Evolutionary conservation across 2,797 vertebrate species (phyloP), one percentile per base, ranked within the genome.

Genomic region (Loris lydekkerianus): DNA sequence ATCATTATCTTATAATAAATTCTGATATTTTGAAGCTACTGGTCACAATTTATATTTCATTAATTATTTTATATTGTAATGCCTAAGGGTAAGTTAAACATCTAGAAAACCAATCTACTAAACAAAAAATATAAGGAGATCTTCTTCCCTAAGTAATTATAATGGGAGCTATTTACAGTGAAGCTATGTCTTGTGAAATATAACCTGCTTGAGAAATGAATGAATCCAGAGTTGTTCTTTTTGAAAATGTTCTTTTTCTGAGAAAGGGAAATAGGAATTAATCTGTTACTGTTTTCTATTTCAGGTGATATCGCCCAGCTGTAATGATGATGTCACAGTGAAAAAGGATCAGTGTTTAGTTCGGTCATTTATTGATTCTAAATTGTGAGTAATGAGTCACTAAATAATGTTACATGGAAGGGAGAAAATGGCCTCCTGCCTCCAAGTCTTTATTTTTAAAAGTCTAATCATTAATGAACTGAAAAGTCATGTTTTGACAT

Each of bases 331-430:
- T 31, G 93, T 99, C 93, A 93, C 98, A 13, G 99, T 99, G 98
- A 99, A 99, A 98, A 99, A 99, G 98, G 99, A 99, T 97, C 99
- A 99, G 95, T 99, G 99, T 98, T 99, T 99, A 97, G 99, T 99
- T 98, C 98, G 99, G 93, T 99, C 99, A 43, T 99, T 99, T 98
- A 98, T 98, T 29, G 99, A 99, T 98, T 99, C 99, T 87, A 99
- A 99, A 98, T 99, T 99, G 99, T 99, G 98, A 99, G 99, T 99
- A 96, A 46, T 2, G 10, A 82, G 56, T 93, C 81, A 2, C 69
- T 84, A 63, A 72, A 40, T 90, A 63, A 37, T 34, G 10, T 49
- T 78, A 29, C 2, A 21, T 46, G 73, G 70, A 73, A 84, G 40
- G 21, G 60, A 76, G 84, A 34, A 77, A 77, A 27, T 78, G 82